A percentile compares a stretch with the other conserved stretches of the same genome.
These are phyloP conservation scores for Podarcis lilfordi DNA, from an alignment of 2,797 vertebrate genomes.

Conservation along the genomic window DNA sequence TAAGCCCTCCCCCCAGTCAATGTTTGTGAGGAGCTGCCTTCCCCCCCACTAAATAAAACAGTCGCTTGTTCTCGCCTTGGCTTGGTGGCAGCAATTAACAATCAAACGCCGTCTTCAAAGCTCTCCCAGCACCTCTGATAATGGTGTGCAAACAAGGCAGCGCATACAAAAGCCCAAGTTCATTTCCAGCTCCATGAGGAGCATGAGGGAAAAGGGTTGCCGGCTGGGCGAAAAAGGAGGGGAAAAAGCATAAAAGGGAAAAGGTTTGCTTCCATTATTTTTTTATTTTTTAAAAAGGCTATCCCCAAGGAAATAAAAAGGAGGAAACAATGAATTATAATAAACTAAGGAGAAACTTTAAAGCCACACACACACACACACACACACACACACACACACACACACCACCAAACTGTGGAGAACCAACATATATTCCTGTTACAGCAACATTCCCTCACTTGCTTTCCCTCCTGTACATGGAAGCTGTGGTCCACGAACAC, in stretches of 20 bases:
- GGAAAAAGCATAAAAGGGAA: background rate
- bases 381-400: too few relatives aligned
- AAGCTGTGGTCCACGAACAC: too few relatives aligned
- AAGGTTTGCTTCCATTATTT: too few relatives aligned
- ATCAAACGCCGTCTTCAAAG: conserved; percentile 23
- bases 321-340: too few relatives aligned
- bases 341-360: too few relatives aligned
- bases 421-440: too few relatives aligned
- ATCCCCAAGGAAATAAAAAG: too few relatives aligned
- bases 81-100: conserved; percentile 6
- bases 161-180: conserved; percentile 2
- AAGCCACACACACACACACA: too few relatives aligned
- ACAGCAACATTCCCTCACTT: too few relatives aligned
- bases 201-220: background rate
- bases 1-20: background rate
- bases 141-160: conserved; percentile 5
- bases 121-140: background rate
- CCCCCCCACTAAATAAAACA: background rate
- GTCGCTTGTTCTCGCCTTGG: background rate
- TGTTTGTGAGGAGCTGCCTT: background rate
- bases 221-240: background rate
- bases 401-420: too few relatives aligned
- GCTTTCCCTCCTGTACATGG: too few relatives aligned
- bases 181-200: conserved; percentile 3
- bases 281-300: too few relatives aligned